phyloP scores from a whole-genome alignment of 1,140 invertebrate species.

The Orussus abietinus region DNA sequence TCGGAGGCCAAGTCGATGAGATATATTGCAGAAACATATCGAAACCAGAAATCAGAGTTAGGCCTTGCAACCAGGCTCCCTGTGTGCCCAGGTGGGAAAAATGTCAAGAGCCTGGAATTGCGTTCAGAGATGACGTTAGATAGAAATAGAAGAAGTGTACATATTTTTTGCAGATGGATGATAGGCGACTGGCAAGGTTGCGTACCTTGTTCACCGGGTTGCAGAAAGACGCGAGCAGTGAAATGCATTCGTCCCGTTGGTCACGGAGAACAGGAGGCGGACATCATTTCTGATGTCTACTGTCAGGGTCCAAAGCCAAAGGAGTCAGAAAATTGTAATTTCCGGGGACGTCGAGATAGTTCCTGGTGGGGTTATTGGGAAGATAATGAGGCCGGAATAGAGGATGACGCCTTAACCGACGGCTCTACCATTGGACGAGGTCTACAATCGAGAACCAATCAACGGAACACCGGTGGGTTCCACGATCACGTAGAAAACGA shows the following conservation, averaged over 20 bases:
- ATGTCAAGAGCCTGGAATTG: too few species aligned
- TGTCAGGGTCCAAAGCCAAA: constrained; percentile 34
- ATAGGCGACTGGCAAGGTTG: constrained; percentile 42
- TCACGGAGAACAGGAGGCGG: constrained; percentile 35
- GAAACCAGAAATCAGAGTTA: constrained; percentile 31
- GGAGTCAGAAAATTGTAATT: constrained; percentile 24
- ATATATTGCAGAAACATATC: constrained; percentile 28
- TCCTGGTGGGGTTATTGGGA: background rate
- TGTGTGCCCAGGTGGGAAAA: constrained; percentile 32
- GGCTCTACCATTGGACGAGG: too few species aligned
- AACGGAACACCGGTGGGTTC: too few species aligned
- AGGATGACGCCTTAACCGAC: too few species aligned
- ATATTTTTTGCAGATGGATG: constrained; percentile 39
- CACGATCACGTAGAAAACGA: too few species aligned
- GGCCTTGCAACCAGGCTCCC: constrained; percentile 33
- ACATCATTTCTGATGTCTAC: constrained; percentile 32
- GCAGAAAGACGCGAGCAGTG: constrained; percentile 27
- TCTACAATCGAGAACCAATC: too few species aligned
- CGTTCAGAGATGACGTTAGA: too few species aligned
- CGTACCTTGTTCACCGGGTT: constrained; percentile 18
- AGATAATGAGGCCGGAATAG: constrained; percentile 8
- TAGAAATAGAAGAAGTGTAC: too few species aligned
- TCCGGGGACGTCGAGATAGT: constrained; percentile 6
- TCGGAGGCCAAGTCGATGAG: constrained; percentile 37
- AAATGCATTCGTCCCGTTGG: constrained; percentile 39